Conservation (phyloP, 1,140 invertebrate species). For the Magallana angulata region DNA sequence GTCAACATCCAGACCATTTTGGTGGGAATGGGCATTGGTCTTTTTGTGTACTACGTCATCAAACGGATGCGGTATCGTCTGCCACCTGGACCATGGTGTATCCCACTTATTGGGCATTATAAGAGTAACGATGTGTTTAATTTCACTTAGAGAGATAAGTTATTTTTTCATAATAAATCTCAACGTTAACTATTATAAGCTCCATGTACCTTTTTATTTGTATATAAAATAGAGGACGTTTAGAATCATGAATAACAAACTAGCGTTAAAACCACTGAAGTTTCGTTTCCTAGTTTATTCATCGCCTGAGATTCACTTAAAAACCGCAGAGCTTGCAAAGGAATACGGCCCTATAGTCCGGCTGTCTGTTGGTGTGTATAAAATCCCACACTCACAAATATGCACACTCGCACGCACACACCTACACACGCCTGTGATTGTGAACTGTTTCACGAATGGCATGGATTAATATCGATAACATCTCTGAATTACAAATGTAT, state of each 20-base stretch:
- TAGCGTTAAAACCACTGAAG: background rate
- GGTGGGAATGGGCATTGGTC: slow-evolving; percentile 24
- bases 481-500: no score
- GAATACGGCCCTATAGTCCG: no score
- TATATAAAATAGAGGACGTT: background rate
- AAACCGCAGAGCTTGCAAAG: no score
- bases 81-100: slow-evolving; percentile 49
- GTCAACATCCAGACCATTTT: slow-evolving; percentile 38
- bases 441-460: background rate
- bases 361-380: no score
- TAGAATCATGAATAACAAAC: no score
- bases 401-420: background rate
- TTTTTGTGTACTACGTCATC: slow-evolving; percentile 41
- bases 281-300: no score
- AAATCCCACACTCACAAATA: background rate
- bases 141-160: background rate
- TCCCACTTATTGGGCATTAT: slow-evolving; percentile 51
- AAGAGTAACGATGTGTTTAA: slow-evolving; percentile 29
- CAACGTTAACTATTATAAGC: background rate
- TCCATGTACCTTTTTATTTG: no score
- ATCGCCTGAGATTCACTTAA: no score
- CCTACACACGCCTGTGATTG: background rate
- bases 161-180: background rate
- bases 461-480: no score
- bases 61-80: slow-evolving; percentile 46